Conservation (phyloP, 2,888 invertebrate genomes). For the Xestobium rufovillosum region DNA sequence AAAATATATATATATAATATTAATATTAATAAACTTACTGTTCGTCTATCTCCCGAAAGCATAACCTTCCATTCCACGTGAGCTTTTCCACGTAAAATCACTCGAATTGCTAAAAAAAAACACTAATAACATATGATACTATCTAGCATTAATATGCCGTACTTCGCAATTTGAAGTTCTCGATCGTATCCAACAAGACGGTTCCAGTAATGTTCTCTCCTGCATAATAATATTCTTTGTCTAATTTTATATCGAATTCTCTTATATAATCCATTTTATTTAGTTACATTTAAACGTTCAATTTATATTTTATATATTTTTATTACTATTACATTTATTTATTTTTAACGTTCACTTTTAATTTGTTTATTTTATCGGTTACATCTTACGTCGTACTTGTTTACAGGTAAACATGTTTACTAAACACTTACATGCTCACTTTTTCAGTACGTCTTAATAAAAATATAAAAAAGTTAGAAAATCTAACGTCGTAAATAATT, state of each 20-base stretch:
- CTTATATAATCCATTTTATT: constrained; percentile 64
- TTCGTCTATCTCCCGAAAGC: constrained; percentile 63
- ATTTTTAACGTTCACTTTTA: too few species aligned
- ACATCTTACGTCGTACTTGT: too few species aligned
- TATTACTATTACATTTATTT: neutral
- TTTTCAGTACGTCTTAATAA: too few species aligned
- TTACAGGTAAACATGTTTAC: too few species aligned
- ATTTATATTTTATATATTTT: neutral
- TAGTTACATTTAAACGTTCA: neutral
- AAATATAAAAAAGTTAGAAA: too few species aligned
- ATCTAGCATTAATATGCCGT: constrained; percentile 30
- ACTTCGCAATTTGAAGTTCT: constrained; percentile 71
- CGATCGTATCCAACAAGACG: constrained; percentile 61
- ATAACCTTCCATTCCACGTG: constrained; percentile 72
- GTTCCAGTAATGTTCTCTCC: constrained; percentile 62
- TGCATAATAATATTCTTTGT: constrained; percentile 68
- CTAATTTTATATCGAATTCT: constrained; percentile 67
- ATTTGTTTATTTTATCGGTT: too few species aligned
- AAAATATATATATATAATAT: too few species aligned
- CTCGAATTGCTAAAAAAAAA: constrained; percentile 50
- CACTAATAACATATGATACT: constrained; percentile 5
- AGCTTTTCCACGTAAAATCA: constrained; percentile 65
- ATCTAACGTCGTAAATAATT: too few species aligned
- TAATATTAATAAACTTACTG: constrained; percentile 43
- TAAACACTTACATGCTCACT: too few species aligned